Percentiles rank a stretch among this genome's conserved stretches.
Evolutionary conservation across 2,113 vertebrate species (phyloP).

Genomic region (Halichoerus grypus): DNA sequence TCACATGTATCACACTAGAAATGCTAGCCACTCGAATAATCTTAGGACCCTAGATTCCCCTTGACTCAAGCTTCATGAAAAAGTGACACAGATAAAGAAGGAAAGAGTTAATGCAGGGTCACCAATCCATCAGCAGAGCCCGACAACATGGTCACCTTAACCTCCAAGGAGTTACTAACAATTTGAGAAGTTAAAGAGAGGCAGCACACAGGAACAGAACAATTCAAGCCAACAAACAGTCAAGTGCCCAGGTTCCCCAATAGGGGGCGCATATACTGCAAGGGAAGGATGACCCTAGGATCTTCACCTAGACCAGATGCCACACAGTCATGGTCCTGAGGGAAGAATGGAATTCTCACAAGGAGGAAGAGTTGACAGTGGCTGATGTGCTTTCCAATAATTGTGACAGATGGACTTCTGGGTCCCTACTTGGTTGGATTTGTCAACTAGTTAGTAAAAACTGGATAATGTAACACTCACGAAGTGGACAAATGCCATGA

Average conservation of each 20-base stretch:
- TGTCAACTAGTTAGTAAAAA: not conserved
- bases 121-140: not conserved
- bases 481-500: not conserved
- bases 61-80: slow-evolving; percentile 2
- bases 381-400: not conserved
- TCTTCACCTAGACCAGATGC: not conserved
- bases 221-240: not conserved
- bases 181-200: not conserved
- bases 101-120: not conserved
- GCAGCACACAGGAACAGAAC: not conserved
- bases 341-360: not conserved
- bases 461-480: not conserved
- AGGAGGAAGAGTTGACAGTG: not conserved
- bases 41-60: not conserved
- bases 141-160: not conserved
- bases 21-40: not conserved
- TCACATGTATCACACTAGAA: not conserved
- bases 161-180: not conserved
- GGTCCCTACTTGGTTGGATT: not conserved
- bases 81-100: not conserved
- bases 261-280: not conserved
- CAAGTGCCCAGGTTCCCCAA: not conserved
- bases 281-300: not conserved
- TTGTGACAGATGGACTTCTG: not conserved
- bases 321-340: not conserved